Base-by-base conservation (phyloP, 2,797 vertebrate species). In the Leucoraja ocellata region DNA sequence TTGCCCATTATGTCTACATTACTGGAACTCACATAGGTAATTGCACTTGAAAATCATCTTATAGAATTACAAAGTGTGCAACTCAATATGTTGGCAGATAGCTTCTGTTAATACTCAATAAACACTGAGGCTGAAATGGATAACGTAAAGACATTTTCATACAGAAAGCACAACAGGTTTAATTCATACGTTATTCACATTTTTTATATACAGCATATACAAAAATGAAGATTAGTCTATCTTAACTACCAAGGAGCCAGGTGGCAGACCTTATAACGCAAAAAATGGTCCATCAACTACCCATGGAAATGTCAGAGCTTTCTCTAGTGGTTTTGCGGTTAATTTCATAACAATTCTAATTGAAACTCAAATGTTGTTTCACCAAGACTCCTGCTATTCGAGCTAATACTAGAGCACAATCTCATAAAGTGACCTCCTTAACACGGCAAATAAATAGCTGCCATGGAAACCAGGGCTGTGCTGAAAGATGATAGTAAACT, bases 131-230 rank as follows among this genome's bases (percentile, higher is more conserved):
- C 46, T 23, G 21, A 92, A 76, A 23, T 18, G 39, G 16, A 91
- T 46, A 36, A 25, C 46, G 36, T 46, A 71, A 63, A 5, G 16
- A 76, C 94, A 94, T 93, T 94, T 95, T 94, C 94, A 93, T 96
- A 95, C 93, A 96, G 95, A 97, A 97, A 97, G 97, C 95, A 93
- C 96, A 96, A 96, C 95, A 96, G 94, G 94, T 95, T 94, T 96
- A 95, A 96, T 97, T 96, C 96, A 97, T 96, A 96, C 96, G 95
- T 96, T 97, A 97, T 97, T 97, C 96, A 96, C 96, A 96, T 95
- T 95, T 95, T 73, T 96, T 97, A 95, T 97, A 96, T 97, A 97
- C 96, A 97, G 95, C 96, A 96, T 97, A 95, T 97, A 97, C 96
- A 97, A 95, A 94, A 14, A 94, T 96, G 95, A 97, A 97, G 96